Conservation (phyloP, 2,797 vertebrate species). For the Diplodus sargus region DNA sequence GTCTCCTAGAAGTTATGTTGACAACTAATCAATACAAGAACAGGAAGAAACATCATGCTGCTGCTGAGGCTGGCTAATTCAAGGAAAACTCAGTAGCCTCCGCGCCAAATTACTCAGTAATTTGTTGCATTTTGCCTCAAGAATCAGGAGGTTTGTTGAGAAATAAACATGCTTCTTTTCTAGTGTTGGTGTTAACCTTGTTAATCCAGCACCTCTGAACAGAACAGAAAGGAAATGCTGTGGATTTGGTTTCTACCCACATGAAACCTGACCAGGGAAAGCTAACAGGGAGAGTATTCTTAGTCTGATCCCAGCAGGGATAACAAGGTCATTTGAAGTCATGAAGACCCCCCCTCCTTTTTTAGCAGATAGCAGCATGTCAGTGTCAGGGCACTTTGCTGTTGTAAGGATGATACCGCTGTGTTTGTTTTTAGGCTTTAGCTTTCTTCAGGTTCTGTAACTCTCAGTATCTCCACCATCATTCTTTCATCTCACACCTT, state of each 20-base stretch:
- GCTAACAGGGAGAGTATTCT: conserved; percentile 64
- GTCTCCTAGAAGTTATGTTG: no score
- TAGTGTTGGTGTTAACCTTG: conserved; percentile 1
- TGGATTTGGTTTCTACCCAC: conserved; percentile 41
- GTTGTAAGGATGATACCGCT: conserved; percentile 59
- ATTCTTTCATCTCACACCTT: conserved; percentile 75
- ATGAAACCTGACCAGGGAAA: conserved; percentile 69
- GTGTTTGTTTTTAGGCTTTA: conserved; percentile 77
- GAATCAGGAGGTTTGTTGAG: neutral
- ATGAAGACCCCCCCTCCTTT: conserved; percentile 33
- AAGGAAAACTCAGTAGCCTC: neutral
- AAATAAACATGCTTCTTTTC: neutral
- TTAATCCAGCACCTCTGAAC: conserved; percentile 4
- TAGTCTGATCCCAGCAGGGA: conserved; percentile 68
- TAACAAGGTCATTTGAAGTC: conserved; percentile 70
- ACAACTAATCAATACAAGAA: no score
- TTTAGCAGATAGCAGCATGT: conserved; percentile 58
- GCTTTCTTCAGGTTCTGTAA: conserved; percentile 64
- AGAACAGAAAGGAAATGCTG: conserved; percentile 35
- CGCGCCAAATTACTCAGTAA: neutral
- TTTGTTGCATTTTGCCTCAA: neutral
- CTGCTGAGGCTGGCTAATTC: neutral
- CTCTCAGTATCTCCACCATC: conserved; percentile 68
- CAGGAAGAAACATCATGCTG: no score
- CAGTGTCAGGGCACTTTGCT: conserved; percentile 49